phyloP scores from a whole-genome alignment of 2,888 invertebrate species.

The Drosophila hamatofila region DNA sequence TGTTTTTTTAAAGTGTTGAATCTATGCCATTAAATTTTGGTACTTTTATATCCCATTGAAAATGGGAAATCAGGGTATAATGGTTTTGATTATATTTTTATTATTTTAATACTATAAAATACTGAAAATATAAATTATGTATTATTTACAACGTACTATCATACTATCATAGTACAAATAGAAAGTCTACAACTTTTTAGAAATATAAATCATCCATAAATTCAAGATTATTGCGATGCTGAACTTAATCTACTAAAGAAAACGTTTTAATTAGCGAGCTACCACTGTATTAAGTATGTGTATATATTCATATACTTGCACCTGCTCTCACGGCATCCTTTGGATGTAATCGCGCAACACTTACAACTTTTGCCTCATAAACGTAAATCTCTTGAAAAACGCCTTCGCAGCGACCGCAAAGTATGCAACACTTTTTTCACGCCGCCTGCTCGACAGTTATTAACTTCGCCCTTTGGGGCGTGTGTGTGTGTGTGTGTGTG shows the following conservation, averaged over 20 bases:
- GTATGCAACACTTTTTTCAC: conserved; percentile 73
- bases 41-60: no score
- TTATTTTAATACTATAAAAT: no score
- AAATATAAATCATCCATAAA: not conserved
- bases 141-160: no score
- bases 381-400: conserved; percentile 60
- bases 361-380: conserved; percentile 58
- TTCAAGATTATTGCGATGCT: not conserved
- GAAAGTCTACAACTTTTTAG: no score
- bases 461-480: conserved; percentile 37
- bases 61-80: no score
- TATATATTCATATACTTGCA: not conserved
- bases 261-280: conserved; percentile 7
- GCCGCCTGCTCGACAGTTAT: conserved; percentile 50
- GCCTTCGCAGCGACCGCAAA: conserved; percentile 50
- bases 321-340: conserved; percentile 17
- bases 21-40: no score
- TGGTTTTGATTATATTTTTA: no score
- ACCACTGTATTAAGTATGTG: not conserved
- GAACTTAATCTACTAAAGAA: not conserved
- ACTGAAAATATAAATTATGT: no score
- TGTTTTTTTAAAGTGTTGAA: no score
- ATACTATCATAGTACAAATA: no score
- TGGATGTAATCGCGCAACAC: conserved; percentile 12
- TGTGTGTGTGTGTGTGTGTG: conserved; percentile 8